phyloP scores from a whole-genome alignment of 2,797 vertebrate genomes.

The Tapera naevia region DNA sequence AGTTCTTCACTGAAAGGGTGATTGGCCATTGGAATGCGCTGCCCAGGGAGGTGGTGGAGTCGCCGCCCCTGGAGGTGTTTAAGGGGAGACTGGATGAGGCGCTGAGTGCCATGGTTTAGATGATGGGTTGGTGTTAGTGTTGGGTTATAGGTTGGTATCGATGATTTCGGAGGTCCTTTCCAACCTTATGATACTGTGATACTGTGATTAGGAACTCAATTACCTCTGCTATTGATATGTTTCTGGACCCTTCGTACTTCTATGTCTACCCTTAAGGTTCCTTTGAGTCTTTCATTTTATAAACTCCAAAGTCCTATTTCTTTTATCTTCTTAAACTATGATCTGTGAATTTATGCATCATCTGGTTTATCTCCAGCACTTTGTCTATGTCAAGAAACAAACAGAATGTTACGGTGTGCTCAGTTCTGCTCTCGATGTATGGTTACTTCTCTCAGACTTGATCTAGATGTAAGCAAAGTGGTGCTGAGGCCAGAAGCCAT shows the following conservation, averaged over 20 bases:
- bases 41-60: too few relatives aligned
- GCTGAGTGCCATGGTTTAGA: too few relatives aligned
- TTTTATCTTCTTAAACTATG: background rate
- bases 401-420: background rate
- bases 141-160: too few relatives aligned
- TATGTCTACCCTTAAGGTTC: background rate
- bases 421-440: background rate
- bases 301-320: background rate
- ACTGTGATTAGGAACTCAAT: slow-evolving; percentile 2
- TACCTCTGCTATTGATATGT: background rate
- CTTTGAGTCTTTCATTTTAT: background rate
- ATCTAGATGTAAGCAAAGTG: background rate
- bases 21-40: too few relatives aligned
- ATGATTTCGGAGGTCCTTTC: too few relatives aligned
- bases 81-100: too few relatives aligned
- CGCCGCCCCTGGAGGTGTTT: too few relatives aligned
- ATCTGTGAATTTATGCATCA: background rate
- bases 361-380: background rate
- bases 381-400: background rate
- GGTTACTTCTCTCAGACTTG: background rate
- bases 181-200: too few relatives aligned
- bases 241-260: background rate
- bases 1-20: too few relatives aligned
- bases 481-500: background rate
- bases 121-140: too few relatives aligned